phyloP scores from a whole-genome alignment of 1,140 invertebrate genomes.

The Conus betulinus region DNA sequence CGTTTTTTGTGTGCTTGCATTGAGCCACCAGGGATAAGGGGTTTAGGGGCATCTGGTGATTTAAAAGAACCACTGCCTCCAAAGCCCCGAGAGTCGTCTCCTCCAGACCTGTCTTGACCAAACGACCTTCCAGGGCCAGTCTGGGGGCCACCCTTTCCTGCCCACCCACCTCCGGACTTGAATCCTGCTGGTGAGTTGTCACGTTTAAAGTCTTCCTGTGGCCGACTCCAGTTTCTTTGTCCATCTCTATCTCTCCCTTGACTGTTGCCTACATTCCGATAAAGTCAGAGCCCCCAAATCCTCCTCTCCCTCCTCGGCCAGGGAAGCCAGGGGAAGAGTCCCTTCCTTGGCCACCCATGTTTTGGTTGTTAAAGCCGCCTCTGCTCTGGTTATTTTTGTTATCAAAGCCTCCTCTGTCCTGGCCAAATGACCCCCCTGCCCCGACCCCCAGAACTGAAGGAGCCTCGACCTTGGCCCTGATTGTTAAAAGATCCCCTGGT shows the following conservation, averaged over 20 bases:
- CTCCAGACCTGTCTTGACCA: constrained; percentile 1
- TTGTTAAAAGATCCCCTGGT: background rate
- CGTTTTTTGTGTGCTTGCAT: background rate
- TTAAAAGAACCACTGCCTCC: background rate
- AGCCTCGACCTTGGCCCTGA: background rate
- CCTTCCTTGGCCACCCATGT: background rate
- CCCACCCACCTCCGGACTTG: background rate
- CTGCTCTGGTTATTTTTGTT: background rate
- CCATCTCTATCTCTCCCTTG: background rate
- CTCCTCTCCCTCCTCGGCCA: constrained; percentile 13
- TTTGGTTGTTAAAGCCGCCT: background rate
- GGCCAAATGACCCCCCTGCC: background rate
- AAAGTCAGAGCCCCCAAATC: background rate
- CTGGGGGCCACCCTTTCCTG: background rate
- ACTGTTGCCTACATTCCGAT: background rate
- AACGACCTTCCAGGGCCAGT: background rate
- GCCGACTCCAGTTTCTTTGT: constrained; percentile 17
- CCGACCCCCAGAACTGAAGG: too few species aligned
- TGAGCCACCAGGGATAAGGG: background rate
- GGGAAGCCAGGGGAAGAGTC: background rate
- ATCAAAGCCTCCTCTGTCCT: background rate
- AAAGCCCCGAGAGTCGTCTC: background rate
- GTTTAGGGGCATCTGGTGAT: background rate
- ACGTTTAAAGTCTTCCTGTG: background rate
- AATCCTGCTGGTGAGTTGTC: background rate